Conservation (phyloP, 2,113 vertebrate species). For the Anarhynchus alexandrinus region DNA sequence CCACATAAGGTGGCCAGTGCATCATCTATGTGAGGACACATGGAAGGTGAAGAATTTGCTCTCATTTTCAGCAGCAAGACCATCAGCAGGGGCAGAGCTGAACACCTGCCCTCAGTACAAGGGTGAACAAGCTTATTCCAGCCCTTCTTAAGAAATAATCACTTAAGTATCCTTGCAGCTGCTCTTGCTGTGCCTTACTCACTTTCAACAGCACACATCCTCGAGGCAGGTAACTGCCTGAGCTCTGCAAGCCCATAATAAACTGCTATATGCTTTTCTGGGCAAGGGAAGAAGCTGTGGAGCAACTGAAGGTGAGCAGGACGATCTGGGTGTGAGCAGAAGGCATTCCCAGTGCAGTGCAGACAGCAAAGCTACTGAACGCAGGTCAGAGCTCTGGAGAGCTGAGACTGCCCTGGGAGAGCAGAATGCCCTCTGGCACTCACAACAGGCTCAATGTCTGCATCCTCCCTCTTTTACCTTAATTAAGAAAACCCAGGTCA, state of each 20-base stretch:
- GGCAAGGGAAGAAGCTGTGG: not conserved
- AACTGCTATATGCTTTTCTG: not conserved
- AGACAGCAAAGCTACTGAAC: not conserved
- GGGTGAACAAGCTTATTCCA: not conserved
- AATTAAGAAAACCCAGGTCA: not conserved
- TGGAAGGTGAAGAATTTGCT: not conserved
- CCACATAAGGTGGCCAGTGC: not conserved
- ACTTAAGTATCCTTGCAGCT: not conserved
- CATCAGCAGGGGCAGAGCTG: not conserved
- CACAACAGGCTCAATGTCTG: no score
- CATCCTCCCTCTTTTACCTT: not conserved
- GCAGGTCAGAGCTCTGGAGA: not conserved
- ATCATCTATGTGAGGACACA: not conserved
- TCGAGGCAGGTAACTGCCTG: not conserved
- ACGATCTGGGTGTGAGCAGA: not conserved
- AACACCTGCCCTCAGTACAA: not conserved
- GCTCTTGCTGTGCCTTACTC: not conserved
- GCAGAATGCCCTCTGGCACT: not conserved
- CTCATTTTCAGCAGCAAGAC: not conserved
- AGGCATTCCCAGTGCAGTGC: not conserved
- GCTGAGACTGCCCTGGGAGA: not conserved
- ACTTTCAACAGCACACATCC: rapidly evolving
- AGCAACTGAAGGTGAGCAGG: not conserved
- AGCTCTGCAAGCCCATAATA: not conserved
- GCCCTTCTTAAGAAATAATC: not conserved